A percentile compares a stretch with the other conserved stretches of the same genome.
Evolutionary conservation across 2,113 vertebrate species (phyloP).

Genomic region (Holacanthus passer): DNA sequence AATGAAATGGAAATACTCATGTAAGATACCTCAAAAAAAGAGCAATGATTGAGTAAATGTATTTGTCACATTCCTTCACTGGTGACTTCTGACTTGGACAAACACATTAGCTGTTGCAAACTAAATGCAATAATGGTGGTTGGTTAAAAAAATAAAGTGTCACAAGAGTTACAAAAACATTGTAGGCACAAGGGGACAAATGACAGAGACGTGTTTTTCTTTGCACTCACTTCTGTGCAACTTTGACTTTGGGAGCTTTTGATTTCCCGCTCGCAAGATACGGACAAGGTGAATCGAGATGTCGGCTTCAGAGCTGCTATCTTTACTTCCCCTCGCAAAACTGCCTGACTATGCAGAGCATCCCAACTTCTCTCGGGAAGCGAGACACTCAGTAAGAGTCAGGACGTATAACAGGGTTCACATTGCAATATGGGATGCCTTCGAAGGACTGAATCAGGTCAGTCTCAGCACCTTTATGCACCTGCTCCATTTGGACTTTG

Average conservation of each 20-base stretch:
- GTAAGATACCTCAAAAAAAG: not conserved
- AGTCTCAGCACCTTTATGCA: constrained; percentile 46
- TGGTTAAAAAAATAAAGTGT: no score
- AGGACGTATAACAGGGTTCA: constrained; percentile 9
- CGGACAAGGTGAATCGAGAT: not conserved
- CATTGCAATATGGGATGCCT: constrained; percentile 6
- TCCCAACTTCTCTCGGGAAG: not conserved
- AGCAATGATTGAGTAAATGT: not conserved
- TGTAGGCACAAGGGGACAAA: not conserved
- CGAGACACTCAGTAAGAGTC: constrained; percentile 13
- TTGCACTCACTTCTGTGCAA: not conserved
- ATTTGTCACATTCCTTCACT: not conserved
- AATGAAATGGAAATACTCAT: not conserved
- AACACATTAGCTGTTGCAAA: not conserved
- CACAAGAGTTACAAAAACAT: not conserved
- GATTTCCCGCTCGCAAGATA: not conserved
- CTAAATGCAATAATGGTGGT: no score
- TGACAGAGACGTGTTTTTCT: not conserved
- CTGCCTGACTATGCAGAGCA: constrained; percentile 15
- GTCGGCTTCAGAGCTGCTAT: not conserved
- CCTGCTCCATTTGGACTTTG: constrained; percentile 59
- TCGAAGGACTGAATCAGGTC: constrained; percentile 55
- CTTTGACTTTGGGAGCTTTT: not conserved
- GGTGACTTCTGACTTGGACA: not conserved
- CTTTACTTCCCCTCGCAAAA: not conserved